These are phyloP conservation scores for Amphilophus citrinellus DNA, from an alignment of 2,113 vertebrate genomes.

Conservation along the genomic window DNA sequence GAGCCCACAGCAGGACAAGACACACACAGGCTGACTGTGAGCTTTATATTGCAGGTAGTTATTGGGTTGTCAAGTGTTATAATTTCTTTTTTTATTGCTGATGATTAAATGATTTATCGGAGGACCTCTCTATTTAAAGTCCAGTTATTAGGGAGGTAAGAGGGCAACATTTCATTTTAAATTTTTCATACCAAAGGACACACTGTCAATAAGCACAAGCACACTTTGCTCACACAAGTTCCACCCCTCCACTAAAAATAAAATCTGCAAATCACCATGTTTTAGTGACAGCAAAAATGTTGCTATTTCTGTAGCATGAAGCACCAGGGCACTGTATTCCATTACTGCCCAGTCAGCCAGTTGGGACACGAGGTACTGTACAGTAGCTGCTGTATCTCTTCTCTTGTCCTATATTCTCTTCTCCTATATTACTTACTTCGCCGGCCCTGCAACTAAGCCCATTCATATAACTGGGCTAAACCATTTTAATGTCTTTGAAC, in stretches of 20 bases:
- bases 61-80: background rate
- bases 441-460: background rate
- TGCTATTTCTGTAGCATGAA: conserved; percentile 70
- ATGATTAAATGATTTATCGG: background rate
- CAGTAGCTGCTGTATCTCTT: conserved; percentile 13
- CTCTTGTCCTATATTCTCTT: background rate
- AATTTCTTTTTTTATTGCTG: background rate
- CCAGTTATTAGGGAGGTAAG: background rate
- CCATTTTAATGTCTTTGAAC: background rate
- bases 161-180: conserved; percentile 16
- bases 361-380: conserved; percentile 27
- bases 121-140: conserved; percentile 3
- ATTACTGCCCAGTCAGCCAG: conserved; percentile 67
- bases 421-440: background rate
- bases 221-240: conserved; percentile 12
- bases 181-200: conserved; percentile 26
- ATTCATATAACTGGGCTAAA: background rate
- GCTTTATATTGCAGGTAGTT: background rate
- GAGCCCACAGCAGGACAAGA: conserved; percentile 32
- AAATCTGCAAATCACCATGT: conserved; percentile 65
- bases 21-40: background rate
- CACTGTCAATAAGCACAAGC: background rate
- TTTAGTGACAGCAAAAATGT: conserved; percentile 70
- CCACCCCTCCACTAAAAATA: conserved; percentile 55
- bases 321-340: conserved; percentile 60